Base-by-base conservation (phyloP, 2,888 invertebrate species). In the Torymus aiolomorphi region DNA sequence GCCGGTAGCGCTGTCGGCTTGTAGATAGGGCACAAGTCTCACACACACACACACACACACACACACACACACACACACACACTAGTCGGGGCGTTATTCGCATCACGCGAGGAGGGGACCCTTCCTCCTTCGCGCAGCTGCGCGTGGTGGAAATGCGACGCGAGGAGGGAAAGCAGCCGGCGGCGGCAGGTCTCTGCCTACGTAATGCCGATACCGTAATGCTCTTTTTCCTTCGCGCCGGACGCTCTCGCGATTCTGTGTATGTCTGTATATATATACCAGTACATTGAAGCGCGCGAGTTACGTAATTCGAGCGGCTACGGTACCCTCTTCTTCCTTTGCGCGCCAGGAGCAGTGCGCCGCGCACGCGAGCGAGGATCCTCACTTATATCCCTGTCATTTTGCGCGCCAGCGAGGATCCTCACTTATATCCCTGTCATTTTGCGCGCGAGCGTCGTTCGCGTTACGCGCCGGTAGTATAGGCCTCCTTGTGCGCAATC, bases 131-230 rank as follows among this genome's bases (percentile, higher is more conserved):
- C n/a, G n/a, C 5, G n/a, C 16, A 14, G 14, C 16, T 16, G 56
- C 56, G 8, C 56, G 56, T 13, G 11, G 14, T 16, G 51, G 18
- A 52, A 52, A 18, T 14, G 52, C n/a, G 16, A 14, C 56, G 42
- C 18, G 18, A 10, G 42, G 16, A 52, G 20, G 31, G 31, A 31
- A 31, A 31, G 31, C 31, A 31, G 31, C 31, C 12, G 56, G 31
- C 14, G 20, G n/a, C n/a, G n/a, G n/a, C n/a, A n/a, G n/a, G n/a
- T n/a, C 65, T 42, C 59, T 59, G 75, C 57, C 67, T 52, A 52
- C 59, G 75, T 75, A 75, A 75, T 75, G 75, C 67, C 75, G 75
- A 52, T 75, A 67, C 75, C 75, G 75, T 75, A 75, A 75, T 3
- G 31, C 31, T 31, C 31, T 31, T 31, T 31, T 31, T 31, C 31